phyloP scores from a whole-genome alignment of 2,113 vertebrate genomes.

The Hypanus sabinus region DNA sequence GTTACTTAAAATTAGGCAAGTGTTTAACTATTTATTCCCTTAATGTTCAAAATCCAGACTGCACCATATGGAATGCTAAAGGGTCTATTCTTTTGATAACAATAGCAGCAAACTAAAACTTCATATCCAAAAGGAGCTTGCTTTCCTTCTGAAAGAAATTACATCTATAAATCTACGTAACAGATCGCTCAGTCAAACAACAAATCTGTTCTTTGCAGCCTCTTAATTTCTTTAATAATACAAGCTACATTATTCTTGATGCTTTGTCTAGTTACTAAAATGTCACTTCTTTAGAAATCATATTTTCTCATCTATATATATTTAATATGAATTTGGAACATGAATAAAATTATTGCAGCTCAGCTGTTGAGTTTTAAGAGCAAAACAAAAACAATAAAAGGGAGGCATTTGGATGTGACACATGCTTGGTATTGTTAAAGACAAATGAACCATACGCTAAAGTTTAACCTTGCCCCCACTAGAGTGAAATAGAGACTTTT shows the following conservation, averaged over 20 bases:
- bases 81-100: background rate
- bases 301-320: background rate
- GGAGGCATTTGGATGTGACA: background rate
- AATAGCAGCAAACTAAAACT: background rate
- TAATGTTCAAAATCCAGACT: background rate
- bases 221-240: background rate
- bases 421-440: slow-evolving; percentile 15
- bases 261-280: background rate
- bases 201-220: background rate
- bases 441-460: background rate
- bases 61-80: background rate
- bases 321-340: background rate
- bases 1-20: background rate
- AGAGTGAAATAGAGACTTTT: slow-evolving; percentile 11
- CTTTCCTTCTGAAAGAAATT: background rate
- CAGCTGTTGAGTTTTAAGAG: slow-evolving; percentile 3
- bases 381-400: background rate
- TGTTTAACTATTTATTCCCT: background rate
- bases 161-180: background rate
- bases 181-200: background rate
- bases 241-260: background rate
- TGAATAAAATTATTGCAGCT: background rate
- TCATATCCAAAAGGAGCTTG: background rate
- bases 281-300: background rate
- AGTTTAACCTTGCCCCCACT: slow-evolving; percentile 18